Evolutionary conservation across 2,113 vertebrate genomes (phyloP), one percentile per base, ranked within the genome.

Genomic region (Halcyon senegalensis): DNA sequence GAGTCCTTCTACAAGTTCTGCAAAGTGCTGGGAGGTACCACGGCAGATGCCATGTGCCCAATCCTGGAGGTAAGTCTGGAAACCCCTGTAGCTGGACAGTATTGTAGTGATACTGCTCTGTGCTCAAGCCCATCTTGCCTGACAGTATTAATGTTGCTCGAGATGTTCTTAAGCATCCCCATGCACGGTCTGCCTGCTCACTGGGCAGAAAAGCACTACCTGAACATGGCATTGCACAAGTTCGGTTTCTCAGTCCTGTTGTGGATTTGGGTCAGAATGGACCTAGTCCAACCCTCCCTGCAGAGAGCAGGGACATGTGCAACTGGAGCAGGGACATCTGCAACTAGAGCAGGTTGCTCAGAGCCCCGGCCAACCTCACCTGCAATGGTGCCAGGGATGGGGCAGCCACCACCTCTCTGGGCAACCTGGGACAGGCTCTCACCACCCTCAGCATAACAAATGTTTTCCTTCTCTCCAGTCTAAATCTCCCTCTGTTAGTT

Each of bases 1-100:
- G 99, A 99, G 94, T 99, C 99, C 72, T 99, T 99, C 97, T 99
- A 99, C 96, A 99, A 99, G 93, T 99, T 99, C 98, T 99, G 99
- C 96, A 99, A 98, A 66, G 97, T 98, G 3, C 96, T 99, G n/a
- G 99, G 99, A 41, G 99, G 99, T 90, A 99, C 99, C 68, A 99
- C 99, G 0, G 99, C 99, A 2, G 99, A 99, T 55, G 99, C 99
- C 86, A 99, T 99, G 99, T 99, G 99, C 97, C 99, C 99, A 1
- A 99, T 99, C 89, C 96, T 99, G 89, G 99, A 99, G 99, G 99
- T 99, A 94, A 97, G 98, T 87, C 55, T 96, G 73, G 68, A 69
- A 72, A 18, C 24, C 51, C 43, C 31, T 0, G 0, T 8, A 79
- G 28, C 46, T 93, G 69, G 24, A 7, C 10, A 11, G 2, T 84